Conservation (phyloP, 2,113 vertebrate genomes). For the Anhinga rufa region DNA sequence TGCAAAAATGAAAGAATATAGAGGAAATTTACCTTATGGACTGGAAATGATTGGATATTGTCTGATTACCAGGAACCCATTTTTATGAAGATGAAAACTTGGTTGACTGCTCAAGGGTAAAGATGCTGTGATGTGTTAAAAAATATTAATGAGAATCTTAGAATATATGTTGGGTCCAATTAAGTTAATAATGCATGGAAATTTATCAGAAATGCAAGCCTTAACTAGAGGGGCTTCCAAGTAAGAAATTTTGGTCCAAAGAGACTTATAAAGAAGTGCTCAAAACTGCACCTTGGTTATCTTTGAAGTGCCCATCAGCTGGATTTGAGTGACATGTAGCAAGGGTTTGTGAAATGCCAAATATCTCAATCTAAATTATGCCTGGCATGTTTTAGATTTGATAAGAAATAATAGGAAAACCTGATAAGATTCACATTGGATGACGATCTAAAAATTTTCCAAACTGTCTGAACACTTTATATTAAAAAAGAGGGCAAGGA, state of each 20-base stretch:
- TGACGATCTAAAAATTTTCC: neutral
- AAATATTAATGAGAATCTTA: conserved; percentile 72
- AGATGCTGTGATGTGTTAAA: conserved; percentile 62
- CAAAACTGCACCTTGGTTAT: neutral
- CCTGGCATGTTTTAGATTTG: conserved; percentile 26
- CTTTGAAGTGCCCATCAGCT: conserved; percentile 15
- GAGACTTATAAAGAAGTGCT: neutral
- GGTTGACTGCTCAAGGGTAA: conserved; percentile 72
- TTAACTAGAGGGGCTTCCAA: conserved; percentile 4
- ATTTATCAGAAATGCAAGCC: conserved; percentile 51
- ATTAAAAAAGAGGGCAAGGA: neutral
- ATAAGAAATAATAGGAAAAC: conserved; percentile 17
- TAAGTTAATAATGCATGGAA: conserved; percentile 69
- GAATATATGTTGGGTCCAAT: conserved; percentile 68
- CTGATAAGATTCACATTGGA: neutral
- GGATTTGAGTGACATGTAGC: neutral
- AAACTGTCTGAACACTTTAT: neutral
- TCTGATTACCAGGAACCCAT: conserved; percentile 63
- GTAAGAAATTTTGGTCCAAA: neutral
- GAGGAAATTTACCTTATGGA: conserved; percentile 70
- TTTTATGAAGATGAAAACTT: conserved; percentile 64
- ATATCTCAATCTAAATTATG: neutral
- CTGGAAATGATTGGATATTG: conserved; percentile 74
- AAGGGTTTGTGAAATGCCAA: neutral
- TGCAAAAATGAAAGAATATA: conserved; percentile 56